Evolutionary conservation across 1,140 invertebrate species (phyloP).

Genomic region (Leptinotarsa defecta): DNA sequence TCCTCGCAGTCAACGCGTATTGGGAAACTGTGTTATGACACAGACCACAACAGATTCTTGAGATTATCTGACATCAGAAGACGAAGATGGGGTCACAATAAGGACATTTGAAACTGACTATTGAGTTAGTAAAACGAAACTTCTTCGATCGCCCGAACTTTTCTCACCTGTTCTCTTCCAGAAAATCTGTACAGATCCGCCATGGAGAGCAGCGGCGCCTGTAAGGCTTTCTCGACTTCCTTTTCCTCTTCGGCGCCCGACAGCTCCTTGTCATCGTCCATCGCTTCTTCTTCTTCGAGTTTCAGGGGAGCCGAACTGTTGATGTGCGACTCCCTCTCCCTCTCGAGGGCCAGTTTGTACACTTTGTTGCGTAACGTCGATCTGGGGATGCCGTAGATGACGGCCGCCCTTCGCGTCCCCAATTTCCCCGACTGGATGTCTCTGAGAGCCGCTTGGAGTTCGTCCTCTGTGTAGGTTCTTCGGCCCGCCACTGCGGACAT

Average conservation of each 20-base stretch:
- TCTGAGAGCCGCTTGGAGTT: constrained; percentile 84
- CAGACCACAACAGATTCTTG: no score
- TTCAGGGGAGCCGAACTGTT: constrained; percentile 56
- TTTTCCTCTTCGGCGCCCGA: constrained; percentile 70
- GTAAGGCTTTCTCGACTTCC: constrained; percentile 65
- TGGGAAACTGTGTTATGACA: no score
- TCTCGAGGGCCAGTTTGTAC: constrained; percentile 81
- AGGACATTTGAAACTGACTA: no score
- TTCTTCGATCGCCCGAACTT: no score
- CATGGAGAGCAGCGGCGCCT: constrained; percentile 59
- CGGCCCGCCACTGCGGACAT: constrained; percentile 65
- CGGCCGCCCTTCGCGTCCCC: constrained; percentile 88
- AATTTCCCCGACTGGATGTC: constrained; percentile 92
- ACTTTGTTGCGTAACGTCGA: constrained; percentile 94
- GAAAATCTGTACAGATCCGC: constrained; percentile 67
- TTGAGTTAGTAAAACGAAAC: no score
- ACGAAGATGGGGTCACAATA: no score
- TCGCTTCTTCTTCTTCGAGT: constrained; percentile 53
- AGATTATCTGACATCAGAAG: no score
- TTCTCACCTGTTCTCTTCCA: constrained; percentile 55
- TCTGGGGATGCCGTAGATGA: constrained; percentile 92
- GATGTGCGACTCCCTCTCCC: constrained; percentile 65
- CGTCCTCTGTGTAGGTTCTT: constrained; percentile 88
- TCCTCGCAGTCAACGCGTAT: no score
- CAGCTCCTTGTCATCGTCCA: constrained; percentile 63